phyloP scores from a whole-genome alignment of 2,797 vertebrate genomes.

The Delichon dasypus region DNA sequence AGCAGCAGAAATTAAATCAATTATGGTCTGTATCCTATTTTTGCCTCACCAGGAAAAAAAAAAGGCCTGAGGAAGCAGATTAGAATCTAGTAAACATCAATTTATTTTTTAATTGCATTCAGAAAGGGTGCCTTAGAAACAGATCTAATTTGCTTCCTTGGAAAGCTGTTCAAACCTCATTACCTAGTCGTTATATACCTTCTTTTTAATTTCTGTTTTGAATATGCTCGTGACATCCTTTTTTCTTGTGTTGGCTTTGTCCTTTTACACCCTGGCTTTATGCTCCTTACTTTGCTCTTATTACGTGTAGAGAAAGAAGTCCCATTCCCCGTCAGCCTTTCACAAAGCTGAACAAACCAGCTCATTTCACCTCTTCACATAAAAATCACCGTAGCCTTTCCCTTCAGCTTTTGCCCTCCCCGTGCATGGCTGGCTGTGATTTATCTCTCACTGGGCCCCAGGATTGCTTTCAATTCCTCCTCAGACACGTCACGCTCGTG shows the following conservation, averaged over 20 bases:
- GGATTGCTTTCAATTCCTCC: neutral
- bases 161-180: slow-evolving; percentile 38
- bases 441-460: neutral
- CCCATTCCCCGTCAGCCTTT: neutral
- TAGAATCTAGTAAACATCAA: slow-evolving; percentile 37
- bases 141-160: slow-evolving; percentile 43
- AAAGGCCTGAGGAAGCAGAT: neutral
- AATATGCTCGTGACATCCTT: neutral
- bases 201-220: slow-evolving; percentile 59
- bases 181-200: slow-evolving; percentile 20
- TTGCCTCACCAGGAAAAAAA: neutral
- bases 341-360: neutral
- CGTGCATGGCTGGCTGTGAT: neutral
- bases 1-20: neutral
- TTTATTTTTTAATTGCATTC: slow-evolving; percentile 55
- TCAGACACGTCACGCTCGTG: neutral
- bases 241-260: neutral
- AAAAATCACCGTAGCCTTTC: neutral
- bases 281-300: neutral
- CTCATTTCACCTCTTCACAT: neutral
- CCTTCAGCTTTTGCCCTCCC: neutral
- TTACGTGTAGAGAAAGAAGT: neutral
- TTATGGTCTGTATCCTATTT: neutral
- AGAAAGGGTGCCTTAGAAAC: slow-evolving; percentile 40
- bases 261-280: neutral